Base-by-base conservation (phyloP, 2,113 vertebrate species). In the Anseranas semipalmata region DNA sequence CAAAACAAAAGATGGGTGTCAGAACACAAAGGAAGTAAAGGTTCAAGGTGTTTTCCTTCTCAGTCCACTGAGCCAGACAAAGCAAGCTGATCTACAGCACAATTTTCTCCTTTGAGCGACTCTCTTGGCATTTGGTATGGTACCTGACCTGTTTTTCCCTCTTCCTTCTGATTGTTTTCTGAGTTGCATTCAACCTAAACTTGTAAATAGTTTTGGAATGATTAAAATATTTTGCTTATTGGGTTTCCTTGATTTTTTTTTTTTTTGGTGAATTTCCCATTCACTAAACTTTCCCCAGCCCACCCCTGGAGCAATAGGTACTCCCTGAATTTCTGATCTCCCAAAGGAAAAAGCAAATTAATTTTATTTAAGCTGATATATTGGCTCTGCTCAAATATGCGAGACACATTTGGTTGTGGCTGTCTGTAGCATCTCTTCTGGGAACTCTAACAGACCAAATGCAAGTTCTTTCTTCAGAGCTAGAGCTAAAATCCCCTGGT, bases 61-160 rank as follows among this genome's bases (percentile, higher is more conserved):
- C 63, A 79, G 63, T 6, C 50, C 60, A 32, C 24, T 20, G 15
- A 59, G n/a, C 55, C 87, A 87, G 37, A 22, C 33, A 37, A 84
- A 80, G 72, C 6, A 37, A 56, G 35, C 19, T 46, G 17, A 70
- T 52, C 68, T 28, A 41, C 4, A 15, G 20, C 50, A 16, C 1
- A 30, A 32, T 30, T 56, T 39, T 32, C 19, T 65, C 39, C 45
- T 65, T 1, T 45, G 33, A 9, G 33, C 32, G 35, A 56, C 35
- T 32, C 45, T 45, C 13, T 4, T 55, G 65, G 45, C 24, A 28
- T 39, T 73, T 53, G 12, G 2, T 21, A 21, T 10, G 11, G 43
- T 32, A 67, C 9, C 25, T 15, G 21, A 32, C 3, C 2, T 50
- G n/a, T 10, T 6, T 3, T 0, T 4, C 2, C 6, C 6, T 12